Base-by-base conservation (phyloP, 2,888 invertebrate genomes). In the Dolichopus griseipennis region DNA sequence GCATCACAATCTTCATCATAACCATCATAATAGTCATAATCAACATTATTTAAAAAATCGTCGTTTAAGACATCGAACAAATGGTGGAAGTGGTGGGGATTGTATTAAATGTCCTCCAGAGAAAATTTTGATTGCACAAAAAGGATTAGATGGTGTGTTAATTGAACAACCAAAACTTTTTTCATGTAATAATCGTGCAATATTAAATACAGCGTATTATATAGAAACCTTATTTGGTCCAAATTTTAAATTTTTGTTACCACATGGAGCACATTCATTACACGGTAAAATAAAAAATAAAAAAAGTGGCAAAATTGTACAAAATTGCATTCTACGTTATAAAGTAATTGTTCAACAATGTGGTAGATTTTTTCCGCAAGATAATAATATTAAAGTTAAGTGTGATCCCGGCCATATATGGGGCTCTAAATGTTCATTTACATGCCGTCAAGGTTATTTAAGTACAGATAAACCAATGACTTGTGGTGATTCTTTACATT, bases 331-430 rank as follows among this genome's bases (percentile, higher is more conserved):
- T 18, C 37, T 74, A 33, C 72, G 71, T 10, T 74, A 72, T 52
- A 73, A 73, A 68, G 72, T 74, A 9, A 69, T 74, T 61, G 73
- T 74, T 0, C 68, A 71, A 64, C 72, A 70, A 64, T 74, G 74
- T 66, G 69, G 71, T 1, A 67, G 68, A 22, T 73, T 69, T 64
- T 69, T 68, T 65, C 68, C 71, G 5, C 66, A 64, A 43, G 70
- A 72, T 68, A 65, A 63, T 10, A 65, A 71, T 61, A 22, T 74
- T 18, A 68, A 67, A 41, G 68, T 71, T 18, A 70, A 70, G 61
- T 74, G 74, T 65, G 72, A 72, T 68, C 61, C 70, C 1, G 71
- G 69, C 6, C 68, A 68, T 22, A 72, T 74, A 64, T 74, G 73
- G 73, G 74, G 74, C 1, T 73, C 74, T 10, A 70, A 69, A 41